Conservation (phyloP, 2,797 vertebrate genomes). For the Austrolebias charrua region DNA sequence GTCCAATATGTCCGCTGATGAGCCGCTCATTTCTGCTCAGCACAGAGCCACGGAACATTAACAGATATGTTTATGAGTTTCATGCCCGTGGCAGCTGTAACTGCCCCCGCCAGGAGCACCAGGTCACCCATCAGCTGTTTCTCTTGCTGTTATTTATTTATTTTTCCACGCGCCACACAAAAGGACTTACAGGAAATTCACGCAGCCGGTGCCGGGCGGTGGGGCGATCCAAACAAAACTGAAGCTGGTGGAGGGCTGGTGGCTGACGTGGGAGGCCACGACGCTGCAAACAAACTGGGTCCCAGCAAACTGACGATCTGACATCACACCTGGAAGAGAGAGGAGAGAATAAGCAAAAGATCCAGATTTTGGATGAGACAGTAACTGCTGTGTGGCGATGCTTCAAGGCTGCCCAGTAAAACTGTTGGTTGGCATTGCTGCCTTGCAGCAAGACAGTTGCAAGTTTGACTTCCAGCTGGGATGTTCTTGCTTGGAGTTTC, state of each 20-base stretch:
- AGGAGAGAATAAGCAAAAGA: constrained; percentile 17
- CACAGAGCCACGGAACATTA: constrained; percentile 17
- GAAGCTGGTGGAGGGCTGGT: constrained; percentile 92
- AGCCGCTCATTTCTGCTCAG: constrained; percentile 27
- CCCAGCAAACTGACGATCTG: constrained; percentile 91
- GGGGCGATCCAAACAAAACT: constrained; percentile 98
- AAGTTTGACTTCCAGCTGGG: too few relatives aligned
- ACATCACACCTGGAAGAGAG: constrained; percentile 86
- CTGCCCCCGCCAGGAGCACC: background rate
- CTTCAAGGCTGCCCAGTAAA: too few relatives aligned
- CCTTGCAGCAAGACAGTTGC: too few relatives aligned
- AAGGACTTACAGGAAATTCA: constrained; percentile 94
- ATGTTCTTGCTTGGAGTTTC: too few relatives aligned
- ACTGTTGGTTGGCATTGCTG: too few relatives aligned
- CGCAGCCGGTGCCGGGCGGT: constrained; percentile 93
- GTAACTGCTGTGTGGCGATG: background rate
- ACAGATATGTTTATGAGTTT: constrained; percentile 37
- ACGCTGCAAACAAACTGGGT: constrained; percentile 99
- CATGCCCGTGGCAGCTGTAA: constrained; percentile 29
- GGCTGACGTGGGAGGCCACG: constrained; percentile 96
- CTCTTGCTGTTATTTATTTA: background rate
- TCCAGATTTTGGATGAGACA: background rate
- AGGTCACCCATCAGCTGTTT: background rate
- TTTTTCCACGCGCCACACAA: background rate
- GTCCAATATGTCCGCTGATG: constrained; percentile 32